Base-by-base conservation (phyloP, 2,888 invertebrate species). In the Plemyria rubiginata region DNA sequence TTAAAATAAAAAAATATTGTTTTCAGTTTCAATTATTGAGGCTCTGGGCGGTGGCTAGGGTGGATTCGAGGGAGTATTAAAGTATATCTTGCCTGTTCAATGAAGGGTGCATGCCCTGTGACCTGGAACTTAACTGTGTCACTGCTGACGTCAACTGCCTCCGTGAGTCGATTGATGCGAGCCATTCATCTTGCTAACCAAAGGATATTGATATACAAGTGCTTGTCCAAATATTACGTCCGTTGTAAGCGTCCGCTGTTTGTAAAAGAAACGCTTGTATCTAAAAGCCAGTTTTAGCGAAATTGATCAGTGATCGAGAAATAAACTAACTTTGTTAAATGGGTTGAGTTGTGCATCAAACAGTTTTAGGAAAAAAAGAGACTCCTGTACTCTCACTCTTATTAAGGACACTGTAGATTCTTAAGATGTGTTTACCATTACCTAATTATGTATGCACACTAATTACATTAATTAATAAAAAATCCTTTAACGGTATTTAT, bases 61-160 rank as follows among this genome's bases (percentile, higher is more conserved):
- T n/a, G 5, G n/a, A 13, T 13, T 29, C 32, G 29, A 22, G 22
- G 29, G 6, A n/a, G n/a, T 28, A 6, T 32, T 32, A 32, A 7
- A 11, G 36, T 49, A 32, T 12, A 29, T 49, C 50, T 32, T 50
- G 5, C 50, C 32, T 50, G 29, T 32, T 15, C 50, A 13, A 28
- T 16, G 48, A 49, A 6, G n/a, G 60, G 54, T 60, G 49, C 50
- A 50, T 54, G 45, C 49, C 22, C 54, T 54, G 60, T 50, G 61
- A 52, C 60, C 60, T 60, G 60, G 43, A 48, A 29, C 51, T 40
- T 46, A 55, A 46, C 51, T 61, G 55, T 61, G 61, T 61, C 61
- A 61, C 6, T 12, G 28, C 13, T 61, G 61, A 62, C 61, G 61
- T 62, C 61, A 62, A 12, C 36, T n/a, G 43, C 46, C 40, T 36